phyloP scores from a whole-genome alignment of 2,888 invertebrate genomes.

The Meteorus colon region DNA sequence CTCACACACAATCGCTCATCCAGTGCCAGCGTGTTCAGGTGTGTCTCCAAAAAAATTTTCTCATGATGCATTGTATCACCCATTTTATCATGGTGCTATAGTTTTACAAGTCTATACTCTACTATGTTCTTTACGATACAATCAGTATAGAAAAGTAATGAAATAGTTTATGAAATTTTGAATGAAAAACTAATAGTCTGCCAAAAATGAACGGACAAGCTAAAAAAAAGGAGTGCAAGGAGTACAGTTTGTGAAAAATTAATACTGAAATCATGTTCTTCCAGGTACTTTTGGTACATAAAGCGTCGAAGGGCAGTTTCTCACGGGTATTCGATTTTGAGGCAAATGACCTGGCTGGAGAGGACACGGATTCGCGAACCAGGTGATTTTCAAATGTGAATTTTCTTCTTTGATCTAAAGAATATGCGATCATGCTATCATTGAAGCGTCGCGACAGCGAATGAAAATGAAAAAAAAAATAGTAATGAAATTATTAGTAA shows the following conservation, averaged over 20 bases:
- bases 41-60: conserved; percentile 56
- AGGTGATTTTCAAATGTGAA: conserved; percentile 73
- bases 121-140: too few relatives aligned
- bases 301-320: conserved; percentile 92
- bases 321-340: conserved; percentile 96
- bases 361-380: conserved; percentile 86
- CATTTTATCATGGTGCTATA: too few relatives aligned
- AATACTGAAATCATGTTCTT: conserved; percentile 50
- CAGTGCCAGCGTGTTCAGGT: conserved; percentile 97
- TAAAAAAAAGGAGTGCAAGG: too few relatives aligned
- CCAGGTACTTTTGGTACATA: conserved; percentile 91
- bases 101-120: too few relatives aligned
- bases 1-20: conserved; percentile 94
- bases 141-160: too few relatives aligned
- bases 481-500: conserved; percentile 2
- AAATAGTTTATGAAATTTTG: too few relatives aligned
- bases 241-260: too few relatives aligned
- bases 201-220: too few relatives aligned
- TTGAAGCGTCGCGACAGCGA: background rate
- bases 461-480: background rate
- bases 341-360: conserved; percentile 89
- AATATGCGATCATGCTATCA: background rate
- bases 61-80: too few relatives aligned
- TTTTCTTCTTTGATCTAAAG: conserved; percentile 49
- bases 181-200: too few relatives aligned